Percentiles rank a stretch among this genome's conserved stretches.
These are phyloP conservation scores for Chrysina gloriosa DNA, from an alignment of 2,888 invertebrate species.

Conservation along the genomic window DNA sequence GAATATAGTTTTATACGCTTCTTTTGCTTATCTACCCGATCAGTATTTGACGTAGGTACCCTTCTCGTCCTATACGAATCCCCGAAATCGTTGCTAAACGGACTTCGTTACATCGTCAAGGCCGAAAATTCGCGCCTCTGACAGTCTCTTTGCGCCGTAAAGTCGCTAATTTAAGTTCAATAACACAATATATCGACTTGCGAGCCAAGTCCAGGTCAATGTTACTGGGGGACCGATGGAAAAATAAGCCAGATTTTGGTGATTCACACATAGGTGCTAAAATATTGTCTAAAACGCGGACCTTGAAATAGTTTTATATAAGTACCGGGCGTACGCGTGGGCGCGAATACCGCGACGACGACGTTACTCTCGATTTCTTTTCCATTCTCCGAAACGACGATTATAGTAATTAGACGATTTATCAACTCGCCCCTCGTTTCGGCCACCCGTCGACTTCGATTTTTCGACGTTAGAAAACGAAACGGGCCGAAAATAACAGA, in stretches of 20 bases:
- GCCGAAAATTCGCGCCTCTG: not conserved
- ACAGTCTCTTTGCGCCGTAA: not conserved
- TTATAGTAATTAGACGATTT: too few relatives aligned
- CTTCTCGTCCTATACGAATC: too few relatives aligned
- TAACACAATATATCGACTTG: constrained; percentile 1
- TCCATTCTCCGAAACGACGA: too few relatives aligned
- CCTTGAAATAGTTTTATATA: constrained; percentile 18
- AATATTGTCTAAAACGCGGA: constrained; percentile 8
- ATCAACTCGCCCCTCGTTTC: too few relatives aligned
- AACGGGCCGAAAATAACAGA: too few relatives aligned
- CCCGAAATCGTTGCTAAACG: too few relatives aligned
- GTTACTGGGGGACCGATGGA: too few relatives aligned
- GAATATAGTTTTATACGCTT: too few relatives aligned
- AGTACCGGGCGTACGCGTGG: not conserved
- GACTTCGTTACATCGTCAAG: not conserved
- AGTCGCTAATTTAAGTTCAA: constrained; percentile 4
- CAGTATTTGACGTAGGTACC: too few relatives aligned
- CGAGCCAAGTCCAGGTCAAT: not conserved
- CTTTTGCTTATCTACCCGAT: too few relatives aligned
- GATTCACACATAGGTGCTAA: constrained; percentile 21
- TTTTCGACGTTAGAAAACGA: too few relatives aligned
- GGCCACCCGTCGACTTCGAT: too few relatives aligned
- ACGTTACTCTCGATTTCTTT: not conserved
- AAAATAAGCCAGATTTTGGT: constrained; percentile 5
- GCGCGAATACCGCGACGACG: not conserved